Base-by-base conservation (phyloP, 2,797 vertebrate genomes). In the Chiloscyllium punctatum region DNA sequence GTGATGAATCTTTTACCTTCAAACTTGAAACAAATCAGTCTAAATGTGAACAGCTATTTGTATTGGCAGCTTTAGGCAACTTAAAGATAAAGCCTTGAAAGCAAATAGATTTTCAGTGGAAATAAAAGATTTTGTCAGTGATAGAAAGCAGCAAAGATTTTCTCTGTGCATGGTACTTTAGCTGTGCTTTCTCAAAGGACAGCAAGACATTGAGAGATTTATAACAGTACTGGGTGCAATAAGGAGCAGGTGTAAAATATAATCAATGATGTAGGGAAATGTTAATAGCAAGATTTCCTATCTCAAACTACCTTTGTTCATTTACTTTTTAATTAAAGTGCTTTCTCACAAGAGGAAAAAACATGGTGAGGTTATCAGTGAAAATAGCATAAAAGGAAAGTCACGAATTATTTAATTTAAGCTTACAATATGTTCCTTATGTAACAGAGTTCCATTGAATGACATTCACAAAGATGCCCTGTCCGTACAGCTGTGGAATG, bases 191-290 rank as follows among this genome's bases (percentile, higher is more conserved):
- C 97, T 96, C 96, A 97, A 97, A 97, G 97, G 97, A 98, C 98
- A 98, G 98, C 98, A 97, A 97, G 97, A 96, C 98, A 97, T 96
- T 96, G 97, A 97, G 97, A 98, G 98, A 98, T 98, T 98, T 98
- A 98, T 97, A 98, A 97, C 97, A 97, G 97, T 97, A 97, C 96
- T 95, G 97, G 97, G 97, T 97, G 97, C 97, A 96, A 97, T 98
- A 98, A 98, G 98, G 98, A 97, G 97, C 97, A 97, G 97, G 97
- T 97, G 98, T 98, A 98, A 98, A 98, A 98, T 97, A 97, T 97
- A 98, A 97, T 98, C 98, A 98, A 98, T 98, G 98, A 98, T 97
- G 97, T 98, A 98, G 98, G 98, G 98, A 98, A 98, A 98, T 98
- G 98, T 98, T 98, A 98, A 98, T 98, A 98, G 98, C 98, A 98